Base-by-base conservation (phyloP, 2,113 vertebrate species). In the Micromys minutus region DNA sequence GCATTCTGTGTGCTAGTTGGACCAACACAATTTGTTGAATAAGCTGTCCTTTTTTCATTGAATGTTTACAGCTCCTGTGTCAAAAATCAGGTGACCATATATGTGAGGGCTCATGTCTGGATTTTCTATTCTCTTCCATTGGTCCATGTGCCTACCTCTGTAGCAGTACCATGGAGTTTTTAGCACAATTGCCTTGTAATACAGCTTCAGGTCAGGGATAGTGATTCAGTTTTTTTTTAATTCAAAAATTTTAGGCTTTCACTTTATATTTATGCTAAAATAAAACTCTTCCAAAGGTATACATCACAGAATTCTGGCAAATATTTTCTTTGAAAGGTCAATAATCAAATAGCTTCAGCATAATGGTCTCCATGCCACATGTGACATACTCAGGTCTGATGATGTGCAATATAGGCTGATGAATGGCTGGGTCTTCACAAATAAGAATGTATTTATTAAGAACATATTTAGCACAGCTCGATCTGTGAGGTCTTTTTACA, bases 351-450 rank as follows among this genome's bases (percentile, higher is more conserved):
- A 84, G 6, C 26, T 83, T 87, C 47, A 50, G 16, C 3, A 74
- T n/a, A 63, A 0, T 15, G 11, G n/a, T 6, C 7, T 47, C 29
- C 19, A 42, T 61, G 7, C 10, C 16, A 7, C 47, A 7, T 3
- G 2, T 5, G 0, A 26, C 26, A 19, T 36, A 45, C 0, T 47
- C 9, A 31, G 1, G 5, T 21, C 39, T 55, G 42, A 45, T 47
- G 2, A 4, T 81, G 10, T 24, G 55, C 19, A 4, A 1, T 42
- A 13, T 34, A 75, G 8, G 7, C 4, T 10, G 31, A 34, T 31
- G 39, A 80, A 10, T 5, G 19, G 10, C 31, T 52, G 7, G 47
- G 36, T 59, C 3, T 39, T 59, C 21, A 24, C n/a, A 17, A n/a
- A 42, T 61, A 61, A 2, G 26, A 31, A 61, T 61, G 4, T 42